Conservation (phyloP, 2,888 invertebrate species). For the Hipparchia sbordonii region DNA sequence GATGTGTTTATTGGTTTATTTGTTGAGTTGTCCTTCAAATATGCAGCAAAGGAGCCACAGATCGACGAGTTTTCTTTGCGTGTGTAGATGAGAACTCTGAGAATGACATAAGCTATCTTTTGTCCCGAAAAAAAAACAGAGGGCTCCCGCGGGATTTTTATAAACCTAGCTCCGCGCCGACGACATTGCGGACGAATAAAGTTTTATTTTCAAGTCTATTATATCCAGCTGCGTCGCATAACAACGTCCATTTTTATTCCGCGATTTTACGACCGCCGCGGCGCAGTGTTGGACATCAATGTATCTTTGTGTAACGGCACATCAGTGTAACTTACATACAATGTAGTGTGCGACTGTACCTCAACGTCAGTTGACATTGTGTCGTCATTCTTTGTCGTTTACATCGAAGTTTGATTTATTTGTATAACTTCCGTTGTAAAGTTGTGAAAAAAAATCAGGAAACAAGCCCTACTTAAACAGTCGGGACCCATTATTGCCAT, state of each 20-base stretch:
- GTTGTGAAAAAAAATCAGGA: too few species aligned
- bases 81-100: too few species aligned
- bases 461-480: too few species aligned
- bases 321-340: slow-evolving; percentile 22
- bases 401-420: slow-evolving; percentile 3
- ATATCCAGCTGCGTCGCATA: neutral
- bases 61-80: too few species aligned
- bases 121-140: too few species aligned
- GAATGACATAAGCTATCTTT: too few species aligned
- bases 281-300: slow-evolving; percentile 24
- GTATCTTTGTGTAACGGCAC: slow-evolving; percentile 24
- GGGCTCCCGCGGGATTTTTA: too few species aligned
- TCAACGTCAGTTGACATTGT: slow-evolving; percentile 36
- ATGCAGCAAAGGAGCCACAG: too few species aligned
- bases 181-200: neutral
- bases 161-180: too few species aligned
- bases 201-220: neutral
- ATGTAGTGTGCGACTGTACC: slow-evolving; percentile 35
- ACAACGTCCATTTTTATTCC: slow-evolving; percentile 14
- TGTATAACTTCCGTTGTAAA: neutral
- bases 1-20: too few species aligned
- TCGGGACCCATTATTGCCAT: too few species aligned
- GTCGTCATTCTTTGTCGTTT: slow-evolving; percentile 18
- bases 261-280: slow-evolving; percentile 20
- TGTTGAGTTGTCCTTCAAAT: too few species aligned